Base-by-base conservation (phyloP, 1,140 invertebrate species). In the Brachionus koreanus region DNA sequence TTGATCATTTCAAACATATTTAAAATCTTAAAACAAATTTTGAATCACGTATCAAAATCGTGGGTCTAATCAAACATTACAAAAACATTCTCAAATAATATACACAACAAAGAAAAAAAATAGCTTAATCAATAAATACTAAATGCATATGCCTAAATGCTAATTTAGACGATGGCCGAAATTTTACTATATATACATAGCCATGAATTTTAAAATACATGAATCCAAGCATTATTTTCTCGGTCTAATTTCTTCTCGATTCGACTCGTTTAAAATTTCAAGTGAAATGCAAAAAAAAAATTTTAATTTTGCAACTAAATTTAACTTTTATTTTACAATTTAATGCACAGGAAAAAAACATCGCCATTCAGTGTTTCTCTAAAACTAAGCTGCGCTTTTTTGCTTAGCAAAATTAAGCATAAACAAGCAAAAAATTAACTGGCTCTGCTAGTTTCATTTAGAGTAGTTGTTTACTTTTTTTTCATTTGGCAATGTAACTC, bases 341-440 rank as follows among this genome's bases (percentile, higher is more conserved):
- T n/a, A n/a, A n/a, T 63, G 12, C 19, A 63, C 6, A 29, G 29
- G 10, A 63, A 63, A n/a, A 69, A 39, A 69, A 69, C 65, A 69
- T 69, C 65, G 65, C 65, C 65, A 69, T 69, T 69, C 65, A 37
- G 35, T 69, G 65, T 69, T 69, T 16, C n/a, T 63, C n/a, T 37
- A 57, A 16, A 16, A 16, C n/a, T 39, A 33, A 69, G 29, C 16
- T 39, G 65, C 19, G 65, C 65, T 69, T 69, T 16, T 37, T 69
- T 67, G 25, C 57, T 25, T 25, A 29, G 57, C 63, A 65, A 65
- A 65, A 33, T 65, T 65, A 33, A 65, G 19, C 49, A 16, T 19
- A 23, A 16, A 25, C 63, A 12, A 33, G 33, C 63, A 65, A 65
- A 25, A 10, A 65, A 29, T 65, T 33, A 6, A 37, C 63, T 65